These are phyloP conservation scores for Saccostrea glomerata DNA, from an alignment of 1,140 invertebrate species.

Conservation along the genomic window DNA sequence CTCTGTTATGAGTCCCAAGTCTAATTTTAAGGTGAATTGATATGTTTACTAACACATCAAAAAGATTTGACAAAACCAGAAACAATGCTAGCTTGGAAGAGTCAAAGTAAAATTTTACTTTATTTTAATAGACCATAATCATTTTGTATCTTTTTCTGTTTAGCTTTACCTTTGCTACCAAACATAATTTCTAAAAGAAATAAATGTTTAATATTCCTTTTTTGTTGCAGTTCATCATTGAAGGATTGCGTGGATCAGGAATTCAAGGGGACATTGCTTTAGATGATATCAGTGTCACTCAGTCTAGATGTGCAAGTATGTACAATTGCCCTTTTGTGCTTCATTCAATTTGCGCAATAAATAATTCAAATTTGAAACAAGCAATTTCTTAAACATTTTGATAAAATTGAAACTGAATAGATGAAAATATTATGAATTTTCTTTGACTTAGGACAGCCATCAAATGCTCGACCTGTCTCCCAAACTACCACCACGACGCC, in stretches of 20 bases:
- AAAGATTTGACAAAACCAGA: not conserved
- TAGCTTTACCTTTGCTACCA: too few relatives aligned
- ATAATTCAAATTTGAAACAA: not conserved
- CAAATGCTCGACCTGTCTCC: constrained; percentile 48
- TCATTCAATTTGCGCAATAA: not conserved
- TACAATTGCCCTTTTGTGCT: not conserved
- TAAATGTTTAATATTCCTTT: not conserved
- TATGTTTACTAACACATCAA: not conserved
- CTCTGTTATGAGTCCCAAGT: constrained; percentile 63
- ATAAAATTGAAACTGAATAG: not conserved
- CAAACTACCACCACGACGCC: constrained; percentile 40
- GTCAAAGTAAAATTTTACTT: too few relatives aligned
- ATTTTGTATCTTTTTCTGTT: too few relatives aligned
- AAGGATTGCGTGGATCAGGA: constrained; percentile 67
- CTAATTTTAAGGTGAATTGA: constrained; percentile 50
- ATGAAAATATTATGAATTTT: not conserved
- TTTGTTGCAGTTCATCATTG: constrained; percentile 65
- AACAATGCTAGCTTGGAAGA: too few relatives aligned
- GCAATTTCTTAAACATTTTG: not conserved
- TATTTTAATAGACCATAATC: too few relatives aligned
- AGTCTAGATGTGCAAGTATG: constrained; percentile 68
- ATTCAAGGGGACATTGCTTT: constrained; percentile 71
- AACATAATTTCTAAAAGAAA: too few relatives aligned
- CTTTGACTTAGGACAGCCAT: constrained; percentile 50
- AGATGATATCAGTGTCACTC: constrained; percentile 68